phyloP scores from a whole-genome alignment of 1,140 invertebrate species.

The Venturia canescens region DNA sequence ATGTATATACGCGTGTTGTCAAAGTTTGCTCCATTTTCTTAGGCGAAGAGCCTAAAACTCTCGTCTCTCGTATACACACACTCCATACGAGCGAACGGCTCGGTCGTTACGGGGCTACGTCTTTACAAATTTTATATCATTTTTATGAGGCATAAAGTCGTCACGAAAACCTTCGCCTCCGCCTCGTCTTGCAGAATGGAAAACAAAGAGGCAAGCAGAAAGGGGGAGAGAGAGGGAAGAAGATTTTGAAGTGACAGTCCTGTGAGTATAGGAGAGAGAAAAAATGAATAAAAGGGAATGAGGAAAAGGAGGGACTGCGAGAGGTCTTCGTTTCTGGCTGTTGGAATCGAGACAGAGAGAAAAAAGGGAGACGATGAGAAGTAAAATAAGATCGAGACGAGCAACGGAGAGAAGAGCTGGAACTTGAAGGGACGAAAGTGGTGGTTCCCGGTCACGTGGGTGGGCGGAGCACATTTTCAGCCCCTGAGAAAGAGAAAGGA shows the following conservation, averaged over 20 bases:
- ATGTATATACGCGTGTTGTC: conserved; percentile 7
- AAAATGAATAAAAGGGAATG: not conserved
- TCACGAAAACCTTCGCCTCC: conserved; percentile 65
- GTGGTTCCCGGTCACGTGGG: conserved; percentile 63
- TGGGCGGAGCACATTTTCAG: conserved; percentile 67
- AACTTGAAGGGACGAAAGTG: conserved; percentile 36
- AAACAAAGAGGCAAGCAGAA: no score
- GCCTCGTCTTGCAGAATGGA: not conserved
- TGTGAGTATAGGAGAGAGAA: conserved; percentile 41
- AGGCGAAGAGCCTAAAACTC: conserved; percentile 52
- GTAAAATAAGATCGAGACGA: conserved; percentile 34
- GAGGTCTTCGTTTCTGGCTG: conserved; percentile 27
- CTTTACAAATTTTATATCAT: conserved; percentile 78
- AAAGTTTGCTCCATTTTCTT: conserved; percentile 21
- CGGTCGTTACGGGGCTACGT: conserved; percentile 72
- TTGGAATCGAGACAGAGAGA: conserved; percentile 10
- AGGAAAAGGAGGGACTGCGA: conserved; percentile 18
- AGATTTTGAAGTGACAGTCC: conserved; percentile 24
- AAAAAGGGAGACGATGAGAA: conserved; percentile 2
- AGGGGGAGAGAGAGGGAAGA: not conserved
- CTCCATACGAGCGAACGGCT: conserved; percentile 68
- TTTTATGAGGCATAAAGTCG: conserved; percentile 77
- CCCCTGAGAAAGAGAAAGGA: conserved; percentile 51
- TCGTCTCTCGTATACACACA: conserved; percentile 59
- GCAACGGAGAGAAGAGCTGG: conserved; percentile 5